Evolutionary conservation across 2,888 invertebrate genomes (phyloP), one percentile per base, ranked within the genome.

Genomic region (Dexiosoma caninum): DNA sequence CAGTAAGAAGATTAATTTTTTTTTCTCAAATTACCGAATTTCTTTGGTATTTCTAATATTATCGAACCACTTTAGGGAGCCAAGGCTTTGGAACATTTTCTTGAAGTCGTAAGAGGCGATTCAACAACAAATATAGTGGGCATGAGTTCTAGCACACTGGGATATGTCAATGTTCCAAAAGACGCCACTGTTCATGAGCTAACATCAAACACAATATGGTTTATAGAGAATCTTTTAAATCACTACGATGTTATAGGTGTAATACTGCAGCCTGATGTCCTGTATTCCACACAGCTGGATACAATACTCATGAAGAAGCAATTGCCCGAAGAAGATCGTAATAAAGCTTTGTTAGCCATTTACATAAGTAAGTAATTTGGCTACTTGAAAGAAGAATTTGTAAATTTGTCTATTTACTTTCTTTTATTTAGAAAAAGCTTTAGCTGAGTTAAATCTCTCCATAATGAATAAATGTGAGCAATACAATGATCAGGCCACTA

Each of bases 121-220:
- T 92, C 92, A 57, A 95, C 94, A 83, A 93, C 94, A 76, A 94
- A 95, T 85, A 93, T 98, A 86, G 90, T 90, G 1, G 89, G 90
- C n/a, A 90, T 89, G 84, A 88, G 89, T 78, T 84, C 87, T 2
- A 89, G 86, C 46, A 87, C 87, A 2, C 84, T 88, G 14, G 84
- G 85, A 21, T 86, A 86, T 78, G 86, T 87, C 7, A 88, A 88
- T 82, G 89, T 90, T 9, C 98, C 99, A 0, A 95, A 95, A 88
- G 99, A 99, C 92, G 99, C 99, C 78, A 99, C 99, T 0, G 99
- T 99, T 35, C 98, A 98, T 88, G 98, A 99, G 91, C 92, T 98
- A 78, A 98, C 98, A 0, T 97, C 96, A 81, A 98, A 98, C 87
- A 97, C 98, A 51, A 93, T 98, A 84, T 96, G 97, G 87, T 96